Base-by-base conservation (phyloP, 2,797 vertebrate species). In the Gadopsis marmoratus region DNA sequence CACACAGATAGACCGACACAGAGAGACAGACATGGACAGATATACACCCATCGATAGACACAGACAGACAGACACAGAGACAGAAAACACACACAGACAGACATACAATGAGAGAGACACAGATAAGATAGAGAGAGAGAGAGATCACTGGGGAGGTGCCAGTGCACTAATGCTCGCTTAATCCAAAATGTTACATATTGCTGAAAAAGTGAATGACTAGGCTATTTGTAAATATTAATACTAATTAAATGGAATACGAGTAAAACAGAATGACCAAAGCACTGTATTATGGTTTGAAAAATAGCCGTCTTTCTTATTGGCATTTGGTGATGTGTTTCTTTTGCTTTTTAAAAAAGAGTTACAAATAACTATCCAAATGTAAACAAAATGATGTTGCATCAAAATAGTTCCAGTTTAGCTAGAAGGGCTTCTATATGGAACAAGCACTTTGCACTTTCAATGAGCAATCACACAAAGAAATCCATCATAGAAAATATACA, bases 311-410 rank as follows among this genome's bases (percentile, higher is more conserved):
- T 60, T 60, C 5, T 45, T 56, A 16, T 31, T 51, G 11, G 10
- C 4, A 16, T 26, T 48, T 43, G 16, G 21, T 53, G 45, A 6
- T 16, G 0, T 16, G 0, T 50, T 21, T 68, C 21, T n/a, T 7
- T 61, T 50, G 23, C 4, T 45, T 12, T 12, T 26, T 26, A 26
- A 26, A 26, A 26, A 26, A 26, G 26, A 26, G 26, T 26, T 6
- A 47, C 23, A 73, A 76, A 74, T 54, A 75, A 60, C 26, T n/a
- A 29, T 71, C 55, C 66, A 63, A 56, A 60, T 1, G n/a, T 47
- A 23, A 21, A 67, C 39, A 54, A 67, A 48, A 37, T 29, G 29
- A 48, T 37, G 12, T 59, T 53, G 21, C 21, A 35, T 50, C 9
- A 50, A 70, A 47, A 35, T 7, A 26, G 17, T 37, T 29, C 5